Evolutionary conservation across 2,797 vertebrate genomes (phyloP), one percentile per base, ranked within the genome.

Genomic region (Sebastes goodei): DNA sequence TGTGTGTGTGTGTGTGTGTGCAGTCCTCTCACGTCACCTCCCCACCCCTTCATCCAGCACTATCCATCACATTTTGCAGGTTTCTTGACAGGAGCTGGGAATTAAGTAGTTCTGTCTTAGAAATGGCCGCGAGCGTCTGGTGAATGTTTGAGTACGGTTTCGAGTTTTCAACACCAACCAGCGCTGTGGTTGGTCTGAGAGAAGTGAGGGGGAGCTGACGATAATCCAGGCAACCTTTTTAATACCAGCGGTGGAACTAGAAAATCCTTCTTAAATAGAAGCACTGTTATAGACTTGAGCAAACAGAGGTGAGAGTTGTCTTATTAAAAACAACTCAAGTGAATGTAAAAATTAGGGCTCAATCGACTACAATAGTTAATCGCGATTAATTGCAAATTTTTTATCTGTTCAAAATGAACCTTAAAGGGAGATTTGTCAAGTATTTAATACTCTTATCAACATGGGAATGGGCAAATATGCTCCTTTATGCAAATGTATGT

Each of bases 141-240:
- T 82, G 78, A 86, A 84, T 87, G 85, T 91, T 90, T 87, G 73
- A 89, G 67, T 63, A 23, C 6, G 14, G 75, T 74, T 85, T 87
- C 1, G 2, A 61, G 69, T 84, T 64, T n/a, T 76, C 69, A 76
- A 29, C 67, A 4, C 70, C 38, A 9, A 75, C 75, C 74, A 60
- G 23, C 53, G 10, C 83, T 74, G 88, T 25, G 84, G 90, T 90
- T 88, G 82, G 78, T 92, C 80, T 72, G 74, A 80, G 53, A 63
- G 71, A 27, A 56, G 75, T 6, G 25, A 64, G 63, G 29, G 25
- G 21, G 10, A 86, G 76, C 35, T 62, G 67, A 80, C 60, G 67
- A 82, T 73, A 77, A 84, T 64, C 63, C 68, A 67, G 66, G 32
- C 77, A 56, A 71, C 30, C 35, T 74, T 30, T 49, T 30, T 49